phyloP scores from a whole-genome alignment of 2,888 invertebrate species.

The Machimus atricapillus region DNA sequence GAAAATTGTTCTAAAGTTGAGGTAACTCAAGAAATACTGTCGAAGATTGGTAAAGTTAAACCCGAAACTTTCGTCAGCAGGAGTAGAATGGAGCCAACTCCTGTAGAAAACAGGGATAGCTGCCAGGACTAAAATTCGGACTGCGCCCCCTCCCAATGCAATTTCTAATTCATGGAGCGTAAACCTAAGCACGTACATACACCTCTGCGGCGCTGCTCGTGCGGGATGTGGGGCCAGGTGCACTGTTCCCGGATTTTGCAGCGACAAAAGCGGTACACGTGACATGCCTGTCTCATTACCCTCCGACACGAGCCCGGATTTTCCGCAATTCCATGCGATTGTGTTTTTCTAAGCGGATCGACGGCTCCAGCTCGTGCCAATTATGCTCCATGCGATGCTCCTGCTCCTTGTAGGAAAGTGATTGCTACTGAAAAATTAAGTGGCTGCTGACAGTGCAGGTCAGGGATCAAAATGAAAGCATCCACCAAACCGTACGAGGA shows the following conservation, averaged over 20 bases:
- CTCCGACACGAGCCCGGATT: neutral
- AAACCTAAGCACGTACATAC: neutral
- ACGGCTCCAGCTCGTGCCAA: neutral
- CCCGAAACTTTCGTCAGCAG: neutral
- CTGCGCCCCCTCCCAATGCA: neutral
- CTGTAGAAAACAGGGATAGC: neutral
- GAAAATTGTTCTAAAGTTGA: neutral
- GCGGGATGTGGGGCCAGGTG: neutral
- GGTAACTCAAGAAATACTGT: neutral
- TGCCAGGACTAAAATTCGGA: neutral
- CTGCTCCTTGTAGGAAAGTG: neutral
- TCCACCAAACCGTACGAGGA: neutral
- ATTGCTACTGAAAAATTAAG: neutral
- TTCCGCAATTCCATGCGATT: neutral
- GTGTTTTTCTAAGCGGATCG: neutral
- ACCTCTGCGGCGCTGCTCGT: neutral
- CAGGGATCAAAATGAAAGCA: neutral
- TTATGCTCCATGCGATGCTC: neutral
- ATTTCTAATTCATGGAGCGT: neutral
- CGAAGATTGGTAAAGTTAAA: neutral
- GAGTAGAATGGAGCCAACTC: neutral
- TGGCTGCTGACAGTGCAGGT: neutral
- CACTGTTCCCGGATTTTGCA: neutral
- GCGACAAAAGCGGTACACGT: neutral
- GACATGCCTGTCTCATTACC: neutral